Base-by-base conservation (phyloP, 1,140 invertebrate species). In the Latrodectus geometricus region DNA sequence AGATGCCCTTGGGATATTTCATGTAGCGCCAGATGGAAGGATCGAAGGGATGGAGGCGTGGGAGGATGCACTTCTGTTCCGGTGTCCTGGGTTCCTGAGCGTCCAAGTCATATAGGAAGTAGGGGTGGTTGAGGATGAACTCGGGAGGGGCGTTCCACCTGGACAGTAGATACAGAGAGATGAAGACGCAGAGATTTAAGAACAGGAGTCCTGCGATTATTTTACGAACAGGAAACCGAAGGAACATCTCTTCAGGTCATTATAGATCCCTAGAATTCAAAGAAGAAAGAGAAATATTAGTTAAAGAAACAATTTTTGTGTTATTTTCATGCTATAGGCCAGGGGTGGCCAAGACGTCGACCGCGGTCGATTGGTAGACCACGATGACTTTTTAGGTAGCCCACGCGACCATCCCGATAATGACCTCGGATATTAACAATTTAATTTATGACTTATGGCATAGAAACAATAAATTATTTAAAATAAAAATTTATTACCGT, bases 21-120 rank as follows among this genome's bases (percentile, higher is more conserved):
- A 88, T 17, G 21, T 86, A 86, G 1, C 15, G 21, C 73, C 69
- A 82, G 14, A 88, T 82, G 72, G 87, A 88, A 17, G 74, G 66
- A 81, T 88, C 23, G 61, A 88, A 86, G 0, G 87, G 87, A 61
- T 88, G 87, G 8, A 86, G 14, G 4, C 82, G 52, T 17, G 87
- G 87, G 0, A 88, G 17, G 7, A 75, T 12, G 23, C 87, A 88
- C 49, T 74, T 85, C 20, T 88, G 87, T 4, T 70, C 66, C 15
- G 21, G 50, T n/a, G 56, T 61, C 14, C 23, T 12, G 3, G 77
- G 75, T 72, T 85, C 82, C 15, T 81, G 48, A 23, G 52, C 1
- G n/a, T 81, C 79, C 17, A 85, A 17, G 48, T 88, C 75, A 68
- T 86, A 88, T 7, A 50, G 70, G 72, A 84, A 88, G 52, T 84